phyloP scores from a whole-genome alignment of 2,113 vertebrate genomes.

The Polyodon spathula region DNA sequence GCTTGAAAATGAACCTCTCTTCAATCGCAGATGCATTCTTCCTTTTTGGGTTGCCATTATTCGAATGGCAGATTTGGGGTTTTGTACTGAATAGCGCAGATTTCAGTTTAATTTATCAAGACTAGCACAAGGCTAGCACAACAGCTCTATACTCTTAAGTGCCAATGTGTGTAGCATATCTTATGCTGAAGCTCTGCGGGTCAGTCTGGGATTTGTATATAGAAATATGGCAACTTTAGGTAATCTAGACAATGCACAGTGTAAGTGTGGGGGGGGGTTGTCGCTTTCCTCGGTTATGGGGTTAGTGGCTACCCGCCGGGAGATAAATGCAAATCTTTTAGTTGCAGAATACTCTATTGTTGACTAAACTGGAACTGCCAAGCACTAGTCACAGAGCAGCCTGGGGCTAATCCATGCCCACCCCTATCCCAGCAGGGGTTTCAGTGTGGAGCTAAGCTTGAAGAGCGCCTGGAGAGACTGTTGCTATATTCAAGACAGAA shows the following conservation, averaged over 20 bases:
- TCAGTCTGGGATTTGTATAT: neutral
- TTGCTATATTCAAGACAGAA: no score
- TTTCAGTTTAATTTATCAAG: no score
- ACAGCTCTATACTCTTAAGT: no score
- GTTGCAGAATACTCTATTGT: neutral
- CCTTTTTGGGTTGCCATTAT: no score
- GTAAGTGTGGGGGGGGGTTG: neutral
- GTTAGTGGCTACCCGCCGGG: neutral
- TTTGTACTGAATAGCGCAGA: no score
- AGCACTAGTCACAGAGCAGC: neutral
- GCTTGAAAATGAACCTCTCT: no score
- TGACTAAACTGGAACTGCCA: neutral
- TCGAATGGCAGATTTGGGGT: no score
- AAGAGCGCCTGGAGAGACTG: neutral
- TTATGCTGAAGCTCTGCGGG: no score
- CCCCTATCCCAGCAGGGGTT: neutral
- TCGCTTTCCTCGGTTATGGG: neutral
- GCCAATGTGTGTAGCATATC: no score
- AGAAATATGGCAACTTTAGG: neutral
- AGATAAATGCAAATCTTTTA: neutral
- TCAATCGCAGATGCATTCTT: no score
- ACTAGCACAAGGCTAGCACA: no score
- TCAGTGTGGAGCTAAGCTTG: neutral
- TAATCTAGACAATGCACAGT: neutral
- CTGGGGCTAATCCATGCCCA: neutral